These are phyloP conservation scores for Cantharis rufa DNA, from an alignment of 2,888 invertebrate species.

Conservation along the genomic window DNA sequence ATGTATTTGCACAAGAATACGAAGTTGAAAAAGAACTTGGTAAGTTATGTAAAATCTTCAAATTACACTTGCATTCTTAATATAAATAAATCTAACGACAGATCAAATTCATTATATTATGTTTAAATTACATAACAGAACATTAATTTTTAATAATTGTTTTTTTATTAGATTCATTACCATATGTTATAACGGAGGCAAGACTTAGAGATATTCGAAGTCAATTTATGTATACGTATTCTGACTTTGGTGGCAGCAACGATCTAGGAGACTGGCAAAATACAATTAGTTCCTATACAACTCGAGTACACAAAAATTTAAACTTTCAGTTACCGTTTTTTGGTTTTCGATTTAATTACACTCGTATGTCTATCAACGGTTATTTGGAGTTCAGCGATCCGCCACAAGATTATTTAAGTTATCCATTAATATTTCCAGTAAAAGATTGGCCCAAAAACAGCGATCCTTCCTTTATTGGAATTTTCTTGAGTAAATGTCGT, in stretches of 20 bases:
- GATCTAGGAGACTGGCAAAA: slow-evolving; percentile 79
- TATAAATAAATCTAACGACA: background rate
- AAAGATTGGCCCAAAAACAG: slow-evolving; percentile 84
- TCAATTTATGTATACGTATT: slow-evolving; percentile 86
- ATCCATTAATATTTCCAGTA: slow-evolving; percentile 84
- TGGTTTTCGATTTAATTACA: slow-evolving; percentile 90
- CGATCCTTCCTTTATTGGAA: slow-evolving; percentile 93
- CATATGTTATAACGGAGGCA: slow-evolving; percentile 68
- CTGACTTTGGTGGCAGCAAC: slow-evolving; percentile 74
- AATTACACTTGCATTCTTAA: background rate
- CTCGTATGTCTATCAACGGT: slow-evolving; percentile 67
- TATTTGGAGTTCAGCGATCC: slow-evolving; percentile 84
- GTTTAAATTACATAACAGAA: background rate
- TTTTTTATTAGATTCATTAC: slow-evolving; percentile 12
- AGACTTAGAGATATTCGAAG: slow-evolving; percentile 73
- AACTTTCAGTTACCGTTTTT: slow-evolving; percentile 93
- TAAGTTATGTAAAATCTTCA: background rate
- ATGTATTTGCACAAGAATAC: background rate
- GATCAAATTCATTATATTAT: background rate
- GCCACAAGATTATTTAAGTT: slow-evolving; percentile 78
- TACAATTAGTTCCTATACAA: slow-evolving; percentile 80
- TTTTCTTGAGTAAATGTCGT: slow-evolving; percentile 88
- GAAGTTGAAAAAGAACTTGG: background rate
- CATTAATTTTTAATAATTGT: slow-evolving; percentile 30
- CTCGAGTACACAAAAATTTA: slow-evolving; percentile 87